Conservation (phyloP, 2,113 vertebrate genomes). For the Bambusicola thoracicus region DNA sequence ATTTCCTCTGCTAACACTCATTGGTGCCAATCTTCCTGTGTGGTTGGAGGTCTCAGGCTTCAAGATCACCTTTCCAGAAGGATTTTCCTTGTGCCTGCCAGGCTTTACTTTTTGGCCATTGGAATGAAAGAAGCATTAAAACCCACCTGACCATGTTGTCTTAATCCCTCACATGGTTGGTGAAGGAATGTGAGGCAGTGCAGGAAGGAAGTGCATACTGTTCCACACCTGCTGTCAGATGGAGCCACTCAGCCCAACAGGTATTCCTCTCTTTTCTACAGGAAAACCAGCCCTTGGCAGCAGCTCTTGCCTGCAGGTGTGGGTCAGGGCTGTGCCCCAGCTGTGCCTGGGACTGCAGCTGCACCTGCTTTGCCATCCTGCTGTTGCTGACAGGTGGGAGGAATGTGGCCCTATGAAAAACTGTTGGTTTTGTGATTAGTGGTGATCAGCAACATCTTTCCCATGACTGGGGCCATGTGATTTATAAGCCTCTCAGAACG, state of each 20-base stretch:
- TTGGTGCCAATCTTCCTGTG: not conserved
- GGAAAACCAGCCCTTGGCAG: not conserved
- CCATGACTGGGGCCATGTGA: not conserved
- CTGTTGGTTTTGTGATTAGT: not conserved
- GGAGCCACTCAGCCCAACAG: not conserved
- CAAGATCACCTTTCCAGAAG: not conserved
- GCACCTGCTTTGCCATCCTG: not conserved
- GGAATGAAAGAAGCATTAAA: not conserved
- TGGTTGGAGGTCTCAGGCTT: not conserved
- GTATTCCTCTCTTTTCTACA: not conserved
- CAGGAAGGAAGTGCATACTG: not conserved
- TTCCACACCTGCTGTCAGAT: not conserved
- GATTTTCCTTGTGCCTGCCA: not conserved
- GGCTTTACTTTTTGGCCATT: not conserved
- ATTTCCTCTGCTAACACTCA: not conserved
- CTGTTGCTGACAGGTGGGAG: not conserved
- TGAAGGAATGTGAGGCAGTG: not conserved
- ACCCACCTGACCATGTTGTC: no score
- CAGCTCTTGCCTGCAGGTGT: not conserved
- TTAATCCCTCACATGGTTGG: rapidly evolving
- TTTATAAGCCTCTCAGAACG: not conserved
- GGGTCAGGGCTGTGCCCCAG: not conserved
- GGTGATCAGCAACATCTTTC: not conserved
- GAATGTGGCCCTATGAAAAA: not conserved
- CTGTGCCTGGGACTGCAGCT: not conserved